Conservation (phyloP, 37 sponge, comb jelly and placozoan species). For the Aplysina aerophoba region DNA sequence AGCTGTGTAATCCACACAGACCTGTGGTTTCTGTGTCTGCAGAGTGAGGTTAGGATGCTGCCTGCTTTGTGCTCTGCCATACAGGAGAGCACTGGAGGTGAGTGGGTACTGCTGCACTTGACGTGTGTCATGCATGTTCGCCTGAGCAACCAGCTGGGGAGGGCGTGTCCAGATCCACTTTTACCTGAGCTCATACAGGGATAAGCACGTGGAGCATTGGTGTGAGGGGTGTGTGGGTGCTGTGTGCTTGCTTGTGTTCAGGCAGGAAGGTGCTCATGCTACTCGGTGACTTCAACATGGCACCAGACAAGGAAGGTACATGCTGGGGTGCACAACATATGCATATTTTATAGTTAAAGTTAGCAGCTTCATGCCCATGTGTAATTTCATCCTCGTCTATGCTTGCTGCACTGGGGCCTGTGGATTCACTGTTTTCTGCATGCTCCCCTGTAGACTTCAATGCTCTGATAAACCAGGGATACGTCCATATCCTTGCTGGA, state of each 20-base stretch:
- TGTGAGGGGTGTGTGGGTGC: too few relatives aligned
- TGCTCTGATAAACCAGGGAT: slow-evolving; percentile 1
- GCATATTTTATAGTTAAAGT: not conserved
- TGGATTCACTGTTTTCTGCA: not conserved
- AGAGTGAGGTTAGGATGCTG: slow-evolving; percentile 26
- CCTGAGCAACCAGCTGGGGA: too few relatives aligned
- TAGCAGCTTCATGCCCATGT: not conserved
- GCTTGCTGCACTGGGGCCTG: too few relatives aligned
- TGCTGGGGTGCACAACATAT: too few relatives aligned
- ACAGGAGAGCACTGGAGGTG: slow-evolving; percentile 2
- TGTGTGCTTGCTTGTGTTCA: not conserved
- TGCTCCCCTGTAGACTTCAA: slow-evolving; percentile 2
- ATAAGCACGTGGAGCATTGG: too few relatives aligned
- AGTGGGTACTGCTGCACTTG: too few relatives aligned
- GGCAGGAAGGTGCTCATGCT: slow-evolving; percentile 4
- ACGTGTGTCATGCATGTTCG: too few relatives aligned
- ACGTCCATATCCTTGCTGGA: slow-evolving; percentile 2
- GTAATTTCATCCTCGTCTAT: not conserved
- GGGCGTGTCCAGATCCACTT: too few relatives aligned
- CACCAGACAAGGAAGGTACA: slow-evolving; percentile 31
- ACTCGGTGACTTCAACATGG: slow-evolving; percentile 47
- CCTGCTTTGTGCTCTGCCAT: slow-evolving; percentile 1
- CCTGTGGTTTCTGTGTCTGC: not conserved
- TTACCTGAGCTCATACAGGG: too few relatives aligned
- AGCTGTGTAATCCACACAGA: too few relatives aligned